Conservation (phyloP, 2,888 invertebrate genomes). For the Tipula helvola region DNA sequence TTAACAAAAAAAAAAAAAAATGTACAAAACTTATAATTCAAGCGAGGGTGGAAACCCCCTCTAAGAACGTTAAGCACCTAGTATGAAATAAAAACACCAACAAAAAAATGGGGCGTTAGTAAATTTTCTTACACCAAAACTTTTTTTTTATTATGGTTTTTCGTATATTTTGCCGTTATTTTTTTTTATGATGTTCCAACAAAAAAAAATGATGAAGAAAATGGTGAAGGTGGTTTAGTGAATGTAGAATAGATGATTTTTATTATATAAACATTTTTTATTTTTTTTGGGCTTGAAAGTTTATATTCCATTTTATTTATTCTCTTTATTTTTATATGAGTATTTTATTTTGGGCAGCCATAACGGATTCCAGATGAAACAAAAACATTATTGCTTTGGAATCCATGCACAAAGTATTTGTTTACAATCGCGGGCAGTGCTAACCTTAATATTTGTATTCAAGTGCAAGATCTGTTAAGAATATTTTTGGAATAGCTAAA, state of each 20-base stretch:
- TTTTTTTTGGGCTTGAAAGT: not conserved
- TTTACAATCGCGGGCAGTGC: not conserved
- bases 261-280: not conserved
- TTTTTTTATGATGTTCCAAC: not conserved
- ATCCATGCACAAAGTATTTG: not conserved
- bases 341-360: not conserved
- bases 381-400: not conserved
- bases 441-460: no score
- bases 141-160: not conserved
- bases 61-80: not conserved
- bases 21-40: not conserved
- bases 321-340: not conserved
- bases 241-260: conserved; percentile 1
- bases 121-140: not conserved
- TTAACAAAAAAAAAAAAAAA: not conserved
- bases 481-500: no score
- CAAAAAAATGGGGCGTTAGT: not conserved
- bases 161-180: not conserved
- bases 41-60: not conserved
- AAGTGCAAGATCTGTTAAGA: no score
- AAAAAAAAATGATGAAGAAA: not conserved
- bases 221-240: not conserved
- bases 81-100: not conserved
- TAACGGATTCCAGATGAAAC: not conserved
- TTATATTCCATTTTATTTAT: conserved; percentile 4